Evolutionary conservation across 37 sponge, comb jelly and placozoan species (phyloP).

Genomic region (Chondrosia reniformis): DNA sequence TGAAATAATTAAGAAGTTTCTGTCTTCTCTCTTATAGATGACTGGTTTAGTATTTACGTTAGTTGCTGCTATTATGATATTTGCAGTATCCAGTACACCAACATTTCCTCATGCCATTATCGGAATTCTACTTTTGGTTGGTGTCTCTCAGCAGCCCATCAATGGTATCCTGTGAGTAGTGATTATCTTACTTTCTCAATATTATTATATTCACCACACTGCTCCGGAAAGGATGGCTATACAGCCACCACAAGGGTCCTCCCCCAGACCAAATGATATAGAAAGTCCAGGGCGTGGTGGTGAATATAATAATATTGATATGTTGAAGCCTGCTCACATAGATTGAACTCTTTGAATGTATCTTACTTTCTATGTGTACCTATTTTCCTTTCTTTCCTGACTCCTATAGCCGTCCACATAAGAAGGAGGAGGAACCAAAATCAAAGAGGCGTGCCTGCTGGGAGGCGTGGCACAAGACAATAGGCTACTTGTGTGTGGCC

Average conservation of each 20-base stretch:
- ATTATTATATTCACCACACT: too few relatives aligned
- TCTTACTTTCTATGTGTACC: too few relatives aligned
- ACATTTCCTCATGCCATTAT: slow-evolving; percentile 12
- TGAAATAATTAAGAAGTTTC: too few relatives aligned
- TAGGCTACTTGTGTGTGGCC: slow-evolving; percentile 1
- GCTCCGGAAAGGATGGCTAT: too few relatives aligned
- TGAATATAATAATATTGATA: too few relatives aligned
- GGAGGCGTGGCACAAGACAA: slow-evolving; percentile 45
- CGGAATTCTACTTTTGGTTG: background rate
- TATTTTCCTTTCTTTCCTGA: background rate
- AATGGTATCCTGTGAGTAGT: slow-evolving; percentile 17
- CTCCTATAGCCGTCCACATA: slow-evolving; percentile 46
- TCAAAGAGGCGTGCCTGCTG: slow-evolving; percentile 30
- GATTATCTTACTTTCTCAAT: too few relatives aligned
- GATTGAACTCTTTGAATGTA: too few relatives aligned
- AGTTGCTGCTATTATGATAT: slow-evolving; percentile 1
- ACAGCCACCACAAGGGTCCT: too few relatives aligned
- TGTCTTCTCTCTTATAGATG: background rate
- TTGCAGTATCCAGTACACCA: slow-evolving; percentile 8
- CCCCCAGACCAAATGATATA: too few relatives aligned
- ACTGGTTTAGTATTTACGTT: slow-evolving; percentile 5
- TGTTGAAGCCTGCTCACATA: too few relatives aligned
- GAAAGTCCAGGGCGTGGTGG: too few relatives aligned
- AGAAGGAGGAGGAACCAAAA: slow-evolving; percentile 20
- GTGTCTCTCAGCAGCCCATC: slow-evolving; percentile 1